Conservation (phyloP, 2,113 vertebrate genomes). For the Rana temporaria region DNA sequence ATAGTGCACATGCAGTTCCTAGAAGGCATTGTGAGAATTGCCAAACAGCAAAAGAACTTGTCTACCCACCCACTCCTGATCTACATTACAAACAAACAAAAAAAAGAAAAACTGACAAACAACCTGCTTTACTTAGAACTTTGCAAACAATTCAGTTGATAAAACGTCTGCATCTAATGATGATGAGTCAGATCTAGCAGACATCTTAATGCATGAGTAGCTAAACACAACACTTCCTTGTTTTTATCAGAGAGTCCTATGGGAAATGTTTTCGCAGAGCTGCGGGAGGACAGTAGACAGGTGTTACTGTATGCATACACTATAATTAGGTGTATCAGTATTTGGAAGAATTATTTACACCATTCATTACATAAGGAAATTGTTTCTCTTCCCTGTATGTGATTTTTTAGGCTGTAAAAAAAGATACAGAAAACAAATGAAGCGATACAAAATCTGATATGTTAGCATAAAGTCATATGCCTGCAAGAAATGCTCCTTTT, state of each 20-base stretch:
- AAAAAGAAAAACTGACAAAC: neutral
- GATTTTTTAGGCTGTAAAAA: neutral
- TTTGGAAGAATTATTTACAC: neutral
- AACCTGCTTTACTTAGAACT: neutral
- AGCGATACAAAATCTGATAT: neutral
- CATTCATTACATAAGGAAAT: neutral
- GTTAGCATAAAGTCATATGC: neutral
- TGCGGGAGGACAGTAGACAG: constrained; percentile 14
- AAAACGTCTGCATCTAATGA: neutral
- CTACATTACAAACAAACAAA: too few species aligned
- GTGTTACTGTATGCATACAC: constrained; percentile 23
- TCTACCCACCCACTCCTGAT: too few species aligned
- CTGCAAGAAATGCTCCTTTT: neutral
- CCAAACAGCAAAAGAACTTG: too few species aligned
- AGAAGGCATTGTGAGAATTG: too few species aligned
- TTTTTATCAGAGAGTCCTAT: constrained; percentile 18
- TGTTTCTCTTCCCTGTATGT: neutral
- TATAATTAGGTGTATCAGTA: constrained; percentile 30
- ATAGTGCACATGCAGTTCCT: too few species aligned
- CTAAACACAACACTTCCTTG: neutral
- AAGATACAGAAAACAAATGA: neutral
- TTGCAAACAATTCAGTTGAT: neutral
- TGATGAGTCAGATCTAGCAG: neutral
- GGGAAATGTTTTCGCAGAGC: constrained; percentile 18
- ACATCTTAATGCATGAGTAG: constrained; percentile 8